Conservation (phyloP, 2,888 invertebrate genomes). For the Papilio demoleus region DNA sequence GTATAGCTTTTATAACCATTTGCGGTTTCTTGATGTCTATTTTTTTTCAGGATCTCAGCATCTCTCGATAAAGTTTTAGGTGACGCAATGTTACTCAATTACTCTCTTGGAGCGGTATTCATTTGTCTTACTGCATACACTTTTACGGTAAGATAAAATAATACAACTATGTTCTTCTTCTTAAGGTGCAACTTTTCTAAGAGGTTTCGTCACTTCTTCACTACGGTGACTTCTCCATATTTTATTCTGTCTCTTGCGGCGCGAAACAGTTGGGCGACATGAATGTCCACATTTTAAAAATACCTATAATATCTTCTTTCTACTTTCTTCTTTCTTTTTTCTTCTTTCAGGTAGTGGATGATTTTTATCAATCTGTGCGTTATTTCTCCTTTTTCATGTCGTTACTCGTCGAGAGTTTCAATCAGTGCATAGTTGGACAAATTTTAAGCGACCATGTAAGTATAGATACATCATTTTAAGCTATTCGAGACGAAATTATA, state of each 20-base stretch:
- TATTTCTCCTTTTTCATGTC: slow-evolving; percentile 71
- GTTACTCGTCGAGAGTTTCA: slow-evolving; percentile 62
- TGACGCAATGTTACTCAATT: slow-evolving; percentile 66
- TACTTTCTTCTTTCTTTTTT: not conserved
- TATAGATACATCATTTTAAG: slow-evolving; percentile 31
- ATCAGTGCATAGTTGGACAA: slow-evolving; percentile 71
- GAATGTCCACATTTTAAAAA: no score
- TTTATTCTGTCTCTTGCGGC: no score
- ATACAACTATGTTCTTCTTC: no score
- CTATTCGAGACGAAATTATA: not conserved
- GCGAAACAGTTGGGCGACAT: no score
- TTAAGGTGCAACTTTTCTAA: no score
- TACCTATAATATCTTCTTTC: no score
- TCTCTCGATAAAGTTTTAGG: slow-evolving; percentile 63
- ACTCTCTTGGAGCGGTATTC: slow-evolving; percentile 68
- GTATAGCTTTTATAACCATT: not conserved
- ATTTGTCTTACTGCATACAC: slow-evolving; percentile 74
- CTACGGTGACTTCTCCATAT: no score
- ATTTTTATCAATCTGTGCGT: slow-evolving; percentile 63
- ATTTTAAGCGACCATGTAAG: slow-evolving; percentile 70
- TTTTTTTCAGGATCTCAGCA: slow-evolving; percentile 61
- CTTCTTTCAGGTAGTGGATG: slow-evolving; percentile 64
- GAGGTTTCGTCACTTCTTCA: no score
- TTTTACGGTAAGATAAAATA: slow-evolving; percentile 57
- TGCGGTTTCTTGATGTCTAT: not conserved